These are phyloP conservation scores for Limnothrissa miodon DNA, from an alignment of 2,113 vertebrate species.

Conservation along the genomic window DNA sequence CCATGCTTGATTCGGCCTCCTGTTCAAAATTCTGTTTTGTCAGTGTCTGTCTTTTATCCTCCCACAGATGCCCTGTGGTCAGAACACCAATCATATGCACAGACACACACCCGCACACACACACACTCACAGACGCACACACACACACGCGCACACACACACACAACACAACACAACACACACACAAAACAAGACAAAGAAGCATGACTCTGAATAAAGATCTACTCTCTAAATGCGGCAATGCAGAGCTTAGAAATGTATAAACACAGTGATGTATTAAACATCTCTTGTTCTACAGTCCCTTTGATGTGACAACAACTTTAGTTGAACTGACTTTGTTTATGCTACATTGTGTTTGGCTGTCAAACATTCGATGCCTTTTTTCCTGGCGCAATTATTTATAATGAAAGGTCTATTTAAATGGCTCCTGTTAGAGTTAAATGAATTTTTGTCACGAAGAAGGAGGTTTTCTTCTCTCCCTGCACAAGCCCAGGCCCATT, in stretches of 20 bases:
- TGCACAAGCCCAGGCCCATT: background rate
- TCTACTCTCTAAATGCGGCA: background rate
- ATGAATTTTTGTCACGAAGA: slow-evolving; percentile 3
- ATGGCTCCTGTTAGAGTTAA: background rate
- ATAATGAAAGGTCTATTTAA: background rate
- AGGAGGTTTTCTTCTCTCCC: background rate
- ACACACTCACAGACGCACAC: background rate
- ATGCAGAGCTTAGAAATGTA: slow-evolving; percentile 2
- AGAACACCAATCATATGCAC: slow-evolving; percentile 5
- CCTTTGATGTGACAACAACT: slow-evolving; percentile 7
- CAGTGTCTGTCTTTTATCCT: slow-evolving; percentile 9
- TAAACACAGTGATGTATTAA: slow-evolving; percentile 1
- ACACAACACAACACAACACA: background rate
- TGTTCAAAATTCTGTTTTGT: slow-evolving; percentile 18
- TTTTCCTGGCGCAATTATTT: background rate
- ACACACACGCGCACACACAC: background rate
- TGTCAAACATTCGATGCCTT: background rate
- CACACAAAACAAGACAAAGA: background rate
- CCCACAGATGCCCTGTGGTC: background rate
- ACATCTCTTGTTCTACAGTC: slow-evolving; percentile 5
- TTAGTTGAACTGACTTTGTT: background rate
- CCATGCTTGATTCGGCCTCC: background rate
- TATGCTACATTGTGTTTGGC: background rate
- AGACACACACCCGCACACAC: background rate
- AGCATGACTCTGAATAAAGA: slow-evolving; percentile 4